Base-by-base conservation (phyloP, 2,888 invertebrate species). In the Yponomeuta sedellus region DNA sequence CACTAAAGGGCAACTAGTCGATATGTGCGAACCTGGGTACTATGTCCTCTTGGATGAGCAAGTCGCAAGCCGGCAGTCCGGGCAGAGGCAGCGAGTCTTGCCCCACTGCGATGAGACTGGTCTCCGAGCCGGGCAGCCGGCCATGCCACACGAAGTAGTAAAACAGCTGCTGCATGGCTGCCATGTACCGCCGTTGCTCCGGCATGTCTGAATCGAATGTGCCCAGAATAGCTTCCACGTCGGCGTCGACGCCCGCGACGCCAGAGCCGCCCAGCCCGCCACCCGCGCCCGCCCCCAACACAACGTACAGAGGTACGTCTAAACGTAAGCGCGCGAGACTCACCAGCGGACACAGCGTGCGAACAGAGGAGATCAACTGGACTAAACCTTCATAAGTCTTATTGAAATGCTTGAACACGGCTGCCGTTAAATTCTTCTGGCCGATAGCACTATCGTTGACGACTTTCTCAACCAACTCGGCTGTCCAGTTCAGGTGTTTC, bases 81-180 rank as follows among this genome's bases (percentile, higher is more conserved):
- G 88, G 91, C 65, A 93, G 92, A 0, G 94, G 91, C 8, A 94
- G 84, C 16, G 93, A 90, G 79, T 96, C 96, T 78, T 96, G 96
- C 0, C 92, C 95, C 1, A 96, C 93, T 28, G 94, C 90, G 57
- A 96, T 85, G 19, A 96, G 92, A 11, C 92, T 88, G 44, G 90
- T 83, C 67, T 93, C 93, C 10, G 93, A 92, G n/a, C 94, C 93
- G 12, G 93, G 87, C 67, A 96, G 87, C 70, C 92, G 93, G n/a
- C 96, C 96, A 71, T 95, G 94, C 92, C 95, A 94, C 1, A 96
- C 96, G 75, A 93, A 97, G 74, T 95, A 94, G 82, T 96, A 96
- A 83, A 97, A 97, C 40, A 96, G 83, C 70, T 95, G 94, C 77
- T 96, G 96, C 92, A 97, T 95, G 12, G 96, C 94, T 0, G 94